Evolutionary conservation across 2,888 invertebrate species (phyloP), one percentile per base, ranked within the genome.

Genomic region (Orthonevra nobilis): DNA sequence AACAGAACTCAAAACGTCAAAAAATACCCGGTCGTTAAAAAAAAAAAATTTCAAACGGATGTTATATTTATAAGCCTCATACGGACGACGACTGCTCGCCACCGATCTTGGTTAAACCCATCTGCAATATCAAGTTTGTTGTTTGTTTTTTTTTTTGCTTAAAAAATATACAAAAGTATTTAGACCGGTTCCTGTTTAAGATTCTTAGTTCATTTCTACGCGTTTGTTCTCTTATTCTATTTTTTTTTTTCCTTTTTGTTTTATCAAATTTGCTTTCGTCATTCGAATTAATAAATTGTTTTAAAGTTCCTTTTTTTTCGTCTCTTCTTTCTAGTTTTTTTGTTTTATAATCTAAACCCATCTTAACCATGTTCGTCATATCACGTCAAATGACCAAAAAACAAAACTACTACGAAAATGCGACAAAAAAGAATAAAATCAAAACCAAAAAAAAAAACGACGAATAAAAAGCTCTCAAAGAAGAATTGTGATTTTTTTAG

Each of bases 151-250:
- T 61, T 70, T 28, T 56, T 56, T 36, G 42, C 36, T 52, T 36
- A 40, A 56, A 28, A 72, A n/a, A n/a, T n/a, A 56, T 64, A 15
- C 40, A 64, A 73, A 73, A 48, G 64, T 68, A 74, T 74, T 69
- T 74, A 69, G 74, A 74, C 69, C 68, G 74, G 68, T 74, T 74
- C 69, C 46, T 48, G 10, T 42, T 69, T 61, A 40, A 34, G 30
- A 60, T 68, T 68, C 68, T 68, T 34, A 66, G 46, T 68, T 61
- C 46, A 61, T 40, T 54, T 44, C 42, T 60, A 66, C 73, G 60
- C 44, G 50, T 12, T 66, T 54, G 28, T 14, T 50, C 3, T 38
- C 30, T 32, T 40, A 28, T 56, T 28, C 9, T 26, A 5, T 20
- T 23, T 9, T 26, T 30, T 14, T 26, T 28, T 34, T 30, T 6